A percentile compares a stretch with the other conserved stretches of the same genome.
Conservation (phyloP, 1,140 invertebrate genomes). For the Drosophila malerkotliana region DNA sequence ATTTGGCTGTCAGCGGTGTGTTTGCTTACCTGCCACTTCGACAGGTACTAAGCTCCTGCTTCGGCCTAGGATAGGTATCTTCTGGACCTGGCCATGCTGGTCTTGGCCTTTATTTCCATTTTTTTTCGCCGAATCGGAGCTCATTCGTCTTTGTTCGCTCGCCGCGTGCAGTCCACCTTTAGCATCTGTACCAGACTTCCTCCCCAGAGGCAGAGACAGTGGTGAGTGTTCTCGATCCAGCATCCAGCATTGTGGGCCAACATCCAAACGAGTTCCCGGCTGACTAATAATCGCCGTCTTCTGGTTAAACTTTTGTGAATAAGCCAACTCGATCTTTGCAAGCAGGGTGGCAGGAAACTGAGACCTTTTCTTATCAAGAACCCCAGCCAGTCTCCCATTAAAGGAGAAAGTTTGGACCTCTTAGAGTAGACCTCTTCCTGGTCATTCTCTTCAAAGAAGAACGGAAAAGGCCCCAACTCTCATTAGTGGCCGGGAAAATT, state of each 20-base stretch:
- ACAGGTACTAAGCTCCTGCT: slow-evolving; percentile 29
- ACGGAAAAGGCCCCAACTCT: slow-evolving; percentile 31
- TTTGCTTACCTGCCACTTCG: slow-evolving; percentile 54
- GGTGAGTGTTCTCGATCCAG: slow-evolving; percentile 26
- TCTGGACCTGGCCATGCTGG: slow-evolving; percentile 8
- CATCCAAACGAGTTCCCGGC: neutral
- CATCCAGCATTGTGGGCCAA: neutral
- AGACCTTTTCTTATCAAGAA: neutral
- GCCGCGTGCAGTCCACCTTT: slow-evolving; percentile 48
- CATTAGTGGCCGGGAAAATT: slow-evolving; percentile 69
- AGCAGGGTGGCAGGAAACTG: neutral
- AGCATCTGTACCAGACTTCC: too few species aligned
- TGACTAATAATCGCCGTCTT: neutral
- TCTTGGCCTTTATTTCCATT: neutral
- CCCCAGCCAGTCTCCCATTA: slow-evolving; percentile 25
- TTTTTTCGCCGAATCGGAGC: slow-evolving; percentile 13
- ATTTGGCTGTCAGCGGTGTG: slow-evolving; percentile 63
- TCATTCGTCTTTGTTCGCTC: slow-evolving; percentile 58
- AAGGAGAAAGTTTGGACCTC: slow-evolving; percentile 58
- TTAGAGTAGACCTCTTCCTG: slow-evolving; percentile 28
- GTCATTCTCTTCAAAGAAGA: slow-evolving; percentile 57
- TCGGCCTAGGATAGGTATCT: slow-evolving; percentile 9
- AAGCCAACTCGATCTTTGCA: neutral
- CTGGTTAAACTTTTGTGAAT: neutral
- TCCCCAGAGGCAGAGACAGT: slow-evolving; percentile 19